Evolutionary conservation across 2,113 vertebrate genomes (phyloP).

Genomic region (Poeciliopsis occidentalis): DNA sequence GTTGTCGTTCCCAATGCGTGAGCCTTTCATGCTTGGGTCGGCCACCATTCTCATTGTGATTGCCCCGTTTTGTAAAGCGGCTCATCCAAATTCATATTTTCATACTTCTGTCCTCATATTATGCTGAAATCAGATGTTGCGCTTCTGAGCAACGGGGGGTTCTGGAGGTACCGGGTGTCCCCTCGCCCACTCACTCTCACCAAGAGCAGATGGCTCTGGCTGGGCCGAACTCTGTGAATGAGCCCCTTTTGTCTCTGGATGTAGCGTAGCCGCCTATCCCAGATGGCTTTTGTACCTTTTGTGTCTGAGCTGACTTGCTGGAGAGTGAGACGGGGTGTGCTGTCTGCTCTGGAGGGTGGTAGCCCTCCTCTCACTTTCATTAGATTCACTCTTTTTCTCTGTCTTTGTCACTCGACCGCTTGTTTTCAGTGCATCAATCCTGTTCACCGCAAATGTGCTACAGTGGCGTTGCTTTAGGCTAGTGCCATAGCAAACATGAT

Average conservation of each 20-base stretch:
- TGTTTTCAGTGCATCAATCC: slow-evolving; percentile 39
- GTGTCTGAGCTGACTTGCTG: slow-evolving; percentile 69
- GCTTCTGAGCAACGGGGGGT: slow-evolving; percentile 35
- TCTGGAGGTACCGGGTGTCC: slow-evolving; percentile 59
- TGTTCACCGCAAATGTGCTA: slow-evolving; percentile 25
- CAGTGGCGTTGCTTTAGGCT: background rate
- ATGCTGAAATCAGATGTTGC: slow-evolving; percentile 49
- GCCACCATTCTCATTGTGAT: slow-evolving; percentile 20
- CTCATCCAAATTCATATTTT: slow-evolving; percentile 64
- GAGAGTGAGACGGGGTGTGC: slow-evolving; percentile 57
- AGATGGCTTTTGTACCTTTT: slow-evolving; percentile 81
- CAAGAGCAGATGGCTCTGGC: slow-evolving; percentile 75
- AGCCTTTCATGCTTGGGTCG: slow-evolving; percentile 8
- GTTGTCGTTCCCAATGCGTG: slow-evolving; percentile 59
- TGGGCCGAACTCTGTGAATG: slow-evolving; percentile 66
- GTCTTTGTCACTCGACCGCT: slow-evolving; percentile 50
- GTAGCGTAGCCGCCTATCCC: slow-evolving; percentile 75
- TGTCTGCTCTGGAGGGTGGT: slow-evolving; percentile 73
- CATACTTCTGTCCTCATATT: slow-evolving; percentile 36
- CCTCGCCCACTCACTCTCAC: slow-evolving; percentile 70
- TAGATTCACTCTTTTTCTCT: slow-evolving; percentile 37
- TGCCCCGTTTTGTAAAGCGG: slow-evolving; percentile 6
- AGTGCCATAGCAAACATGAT: background rate
- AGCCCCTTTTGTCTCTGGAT: slow-evolving; percentile 73
- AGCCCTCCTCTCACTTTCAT: slow-evolving; percentile 57